A percentile compares a stretch with the other conserved stretches of the same genome.
Conservation (phyloP, 1,140 invertebrate species). For the Drosophila orena region DNA sequence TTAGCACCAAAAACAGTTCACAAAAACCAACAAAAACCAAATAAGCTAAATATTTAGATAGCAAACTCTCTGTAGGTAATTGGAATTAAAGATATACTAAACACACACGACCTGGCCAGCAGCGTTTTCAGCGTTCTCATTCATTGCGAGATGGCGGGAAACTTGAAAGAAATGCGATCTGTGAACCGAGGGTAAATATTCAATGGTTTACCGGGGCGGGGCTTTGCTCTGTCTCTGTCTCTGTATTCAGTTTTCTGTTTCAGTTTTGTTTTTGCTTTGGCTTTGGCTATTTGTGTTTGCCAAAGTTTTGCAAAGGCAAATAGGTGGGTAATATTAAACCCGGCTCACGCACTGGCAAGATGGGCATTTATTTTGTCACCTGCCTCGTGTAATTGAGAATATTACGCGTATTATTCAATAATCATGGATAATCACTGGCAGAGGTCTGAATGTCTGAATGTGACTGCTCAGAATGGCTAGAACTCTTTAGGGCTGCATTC, state of each 20-base stretch:
- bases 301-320: constrained; percentile 65
- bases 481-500: constrained; percentile 58
- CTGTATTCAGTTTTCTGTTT: constrained; percentile 9
- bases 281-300: constrained; percentile 67
- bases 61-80: constrained; percentile 63
- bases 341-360: constrained; percentile 57
- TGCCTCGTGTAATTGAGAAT: constrained; percentile 54
- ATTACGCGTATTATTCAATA: constrained; percentile 65
- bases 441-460: constrained; percentile 38
- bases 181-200: constrained; percentile 64
- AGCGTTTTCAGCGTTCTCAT: constrained; percentile 16
- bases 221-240: constrained; percentile 11
- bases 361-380: constrained; percentile 80
- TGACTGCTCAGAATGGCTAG: constrained; percentile 2
- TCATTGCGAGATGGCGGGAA: constrained; percentile 23
- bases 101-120: constrained; percentile 46
- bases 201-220: constrained; percentile 37
- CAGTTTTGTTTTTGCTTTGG: constrained; percentile 15
- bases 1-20: not conserved
- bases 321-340: constrained; percentile 71
- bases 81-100: constrained; percentile 78
- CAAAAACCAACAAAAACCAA: constrained; percentile 12
- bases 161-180: constrained; percentile 75
- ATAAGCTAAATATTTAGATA: constrained; percentile 27
- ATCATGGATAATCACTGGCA: constrained; percentile 58